A percentile compares a stretch with the other conserved stretches of the same genome.
phyloP scores from a whole-genome alignment of 2,113 vertebrate genomes.

The Haplochromis vanheusdeni region DNA sequence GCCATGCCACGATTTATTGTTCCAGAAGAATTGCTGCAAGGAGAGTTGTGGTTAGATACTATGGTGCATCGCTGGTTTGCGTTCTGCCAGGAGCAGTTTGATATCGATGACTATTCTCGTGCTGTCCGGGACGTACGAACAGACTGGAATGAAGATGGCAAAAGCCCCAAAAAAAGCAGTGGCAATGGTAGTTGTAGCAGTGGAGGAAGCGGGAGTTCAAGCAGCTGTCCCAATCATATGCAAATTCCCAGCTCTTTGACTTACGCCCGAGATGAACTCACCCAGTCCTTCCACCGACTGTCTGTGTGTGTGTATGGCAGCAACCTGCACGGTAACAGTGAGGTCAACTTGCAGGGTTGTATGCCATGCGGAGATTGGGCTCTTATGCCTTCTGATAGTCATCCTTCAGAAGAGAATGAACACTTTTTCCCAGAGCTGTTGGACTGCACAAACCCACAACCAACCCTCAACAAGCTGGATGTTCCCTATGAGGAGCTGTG shows the following conservation, averaged over 20 bases:
- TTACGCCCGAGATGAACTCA: constrained; percentile 91
- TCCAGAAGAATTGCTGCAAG: constrained; percentile 85
- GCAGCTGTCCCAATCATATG: constrained; percentile 76
- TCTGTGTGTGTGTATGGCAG: constrained; percentile 95
- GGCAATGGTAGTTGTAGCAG: constrained; percentile 52
- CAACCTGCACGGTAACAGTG: constrained; percentile 93
- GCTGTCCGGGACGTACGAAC: constrained; percentile 88
- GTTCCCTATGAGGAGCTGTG: constrained; percentile 95
- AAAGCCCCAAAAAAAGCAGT: constrained; percentile 83
- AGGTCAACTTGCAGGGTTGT: constrained; percentile 93
- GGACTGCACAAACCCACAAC: constrained; percentile 65
- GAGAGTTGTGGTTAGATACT: constrained; percentile 84
- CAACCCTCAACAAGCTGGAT: constrained; percentile 75
- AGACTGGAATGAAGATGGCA: constrained; percentile 91
- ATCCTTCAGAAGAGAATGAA: constrained; percentile 83
- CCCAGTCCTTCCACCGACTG: constrained; percentile 94
- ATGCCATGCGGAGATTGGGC: constrained; percentile 85
- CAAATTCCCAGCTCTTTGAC: constrained; percentile 88
- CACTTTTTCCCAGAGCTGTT: constrained; percentile 82
- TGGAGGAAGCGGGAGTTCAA: constrained; percentile 38
- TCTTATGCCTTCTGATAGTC: constrained; percentile 76
- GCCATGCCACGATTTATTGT: constrained; percentile 84
- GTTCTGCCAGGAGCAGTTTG: constrained; percentile 92
- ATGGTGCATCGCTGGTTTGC: constrained; percentile 91
- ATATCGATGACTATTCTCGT: constrained; percentile 94